Conservation (phyloP, 2,797 vertebrate genomes). For the Chloroceryle amazona region DNA sequence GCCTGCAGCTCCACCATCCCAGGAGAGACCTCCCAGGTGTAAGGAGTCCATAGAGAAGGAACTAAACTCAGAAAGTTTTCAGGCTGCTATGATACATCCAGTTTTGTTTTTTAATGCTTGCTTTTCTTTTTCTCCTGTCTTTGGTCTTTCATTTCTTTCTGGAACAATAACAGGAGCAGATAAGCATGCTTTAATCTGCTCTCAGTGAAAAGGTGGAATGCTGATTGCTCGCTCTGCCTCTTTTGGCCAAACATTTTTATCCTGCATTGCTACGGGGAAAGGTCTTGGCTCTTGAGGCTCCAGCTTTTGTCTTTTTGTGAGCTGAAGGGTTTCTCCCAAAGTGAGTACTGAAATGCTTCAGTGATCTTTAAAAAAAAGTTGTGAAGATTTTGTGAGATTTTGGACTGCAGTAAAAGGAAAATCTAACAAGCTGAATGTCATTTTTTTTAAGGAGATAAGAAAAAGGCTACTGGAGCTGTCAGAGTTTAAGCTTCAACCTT, state of each 20-base stretch:
- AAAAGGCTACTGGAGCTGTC: constrained; percentile 78
- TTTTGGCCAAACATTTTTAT: constrained; percentile 22
- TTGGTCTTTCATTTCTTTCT: constrained; percentile 17
- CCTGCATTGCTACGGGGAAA: background rate
- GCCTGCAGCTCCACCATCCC: background rate
- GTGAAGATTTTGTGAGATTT: constrained; percentile 9
- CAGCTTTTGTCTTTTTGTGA: constrained; percentile 40
- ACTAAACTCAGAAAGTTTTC: background rate
- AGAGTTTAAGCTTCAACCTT: constrained; percentile 79
- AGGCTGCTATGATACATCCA: background rate
- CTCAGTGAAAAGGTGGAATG: background rate
- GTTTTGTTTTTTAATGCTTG: background rate
- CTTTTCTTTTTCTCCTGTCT: background rate
- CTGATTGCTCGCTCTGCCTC: background rate
- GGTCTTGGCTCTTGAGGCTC: constrained; percentile 14
- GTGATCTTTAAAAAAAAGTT: constrained; percentile 24
- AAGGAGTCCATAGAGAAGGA: background rate
- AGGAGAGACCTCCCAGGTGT: background rate
- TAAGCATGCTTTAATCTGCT: constrained; percentile 15
- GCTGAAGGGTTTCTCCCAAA: constrained; percentile 50
- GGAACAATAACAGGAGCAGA: background rate
- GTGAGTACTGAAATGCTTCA: constrained; percentile 49
- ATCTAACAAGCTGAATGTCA: constrained; percentile 71
- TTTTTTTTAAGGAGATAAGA: constrained; percentile 69
- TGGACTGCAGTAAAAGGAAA: constrained; percentile 30